Evolutionary conservation across 2,797 vertebrate species (phyloP).

Genomic region (Silurus lanzhouensis): DNA sequence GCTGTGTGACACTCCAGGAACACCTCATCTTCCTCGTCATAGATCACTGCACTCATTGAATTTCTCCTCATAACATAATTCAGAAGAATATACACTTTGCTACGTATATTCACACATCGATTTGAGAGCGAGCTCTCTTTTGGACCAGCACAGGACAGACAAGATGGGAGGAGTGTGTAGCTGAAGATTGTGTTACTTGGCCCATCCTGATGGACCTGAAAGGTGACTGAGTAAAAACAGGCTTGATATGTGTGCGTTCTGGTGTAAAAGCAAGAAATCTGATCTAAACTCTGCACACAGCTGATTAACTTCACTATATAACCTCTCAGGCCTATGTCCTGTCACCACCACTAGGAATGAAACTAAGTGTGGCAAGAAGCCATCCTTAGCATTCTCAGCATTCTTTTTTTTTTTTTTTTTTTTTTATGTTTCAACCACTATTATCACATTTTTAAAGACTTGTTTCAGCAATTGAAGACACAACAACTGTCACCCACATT

Average conservation of each 20-base stretch:
- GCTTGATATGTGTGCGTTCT: not conserved
- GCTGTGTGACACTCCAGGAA: conserved; percentile 54
- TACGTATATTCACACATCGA: conserved; percentile 19
- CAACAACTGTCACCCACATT: conserved; percentile 53
- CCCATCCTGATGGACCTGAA: conserved; percentile 2
- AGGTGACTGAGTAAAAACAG: not conserved
- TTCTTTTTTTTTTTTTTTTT: conserved; percentile 8
- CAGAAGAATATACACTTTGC: conserved; percentile 33
- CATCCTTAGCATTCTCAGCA: conserved; percentile 29
- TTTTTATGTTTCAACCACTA: conserved; percentile 58
- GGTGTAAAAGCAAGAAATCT: conserved; percentile 2
- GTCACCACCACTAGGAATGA: conserved; percentile 27
- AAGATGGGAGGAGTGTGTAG: not conserved
- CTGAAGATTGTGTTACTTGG: not conserved
- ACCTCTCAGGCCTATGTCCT: not conserved
- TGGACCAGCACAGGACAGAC: not conserved
- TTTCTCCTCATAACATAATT: conserved; percentile 62
- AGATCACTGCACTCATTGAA: conserved; percentile 45
- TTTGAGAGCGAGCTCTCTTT: conserved; percentile 14
- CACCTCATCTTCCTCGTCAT: conserved; percentile 41
- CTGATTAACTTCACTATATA: not conserved
- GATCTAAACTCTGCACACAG: conserved; percentile 9
- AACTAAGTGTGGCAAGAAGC: conserved; percentile 31
- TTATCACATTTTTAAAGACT: conserved; percentile 57
- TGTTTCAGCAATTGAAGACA: conserved; percentile 51